phyloP scores from a whole-genome alignment of 1,140 invertebrate genomes.

The Bombus vancouverensis region DNA sequence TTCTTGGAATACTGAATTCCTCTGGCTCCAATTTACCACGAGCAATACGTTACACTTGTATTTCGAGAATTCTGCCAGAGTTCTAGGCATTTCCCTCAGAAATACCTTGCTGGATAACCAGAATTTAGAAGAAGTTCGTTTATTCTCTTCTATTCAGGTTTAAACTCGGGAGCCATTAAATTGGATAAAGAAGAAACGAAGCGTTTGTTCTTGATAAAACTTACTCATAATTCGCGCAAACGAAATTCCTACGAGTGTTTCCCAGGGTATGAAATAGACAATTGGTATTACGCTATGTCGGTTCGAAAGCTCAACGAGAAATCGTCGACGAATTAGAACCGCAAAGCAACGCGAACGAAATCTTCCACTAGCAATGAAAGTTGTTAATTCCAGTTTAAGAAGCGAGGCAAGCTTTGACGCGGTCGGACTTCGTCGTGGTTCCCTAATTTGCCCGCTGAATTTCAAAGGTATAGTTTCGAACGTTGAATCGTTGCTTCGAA shows the following conservation, averaged over 20 bases:
- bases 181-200: background rate
- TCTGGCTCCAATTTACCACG: constrained; percentile 21
- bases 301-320: background rate
- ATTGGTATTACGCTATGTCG: background rate
- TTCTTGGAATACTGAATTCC: constrained; percentile 20
- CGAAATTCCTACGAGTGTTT: background rate
- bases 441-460: constrained; percentile 17
- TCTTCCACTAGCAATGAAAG: background rate
- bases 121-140: background rate
- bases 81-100: background rate
- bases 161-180: background rate
- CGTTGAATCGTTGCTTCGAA: background rate
- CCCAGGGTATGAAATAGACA: background rate
- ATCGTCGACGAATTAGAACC: background rate
- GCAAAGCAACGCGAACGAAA: background rate
- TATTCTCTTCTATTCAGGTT: too few relatives aligned
- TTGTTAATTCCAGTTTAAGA: constrained; percentile 32
- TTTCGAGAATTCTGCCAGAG: background rate
- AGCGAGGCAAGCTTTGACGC: constrained; percentile 6
- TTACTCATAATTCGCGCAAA: background rate
- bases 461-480: background rate
- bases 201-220: background rate
- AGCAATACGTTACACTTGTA: background rate
- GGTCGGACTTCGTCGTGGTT: constrained; percentile 2
- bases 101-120: background rate